Base-by-base conservation (phyloP, 1,140 invertebrate species). In the Tetranychus cinnabarinus region DNA sequence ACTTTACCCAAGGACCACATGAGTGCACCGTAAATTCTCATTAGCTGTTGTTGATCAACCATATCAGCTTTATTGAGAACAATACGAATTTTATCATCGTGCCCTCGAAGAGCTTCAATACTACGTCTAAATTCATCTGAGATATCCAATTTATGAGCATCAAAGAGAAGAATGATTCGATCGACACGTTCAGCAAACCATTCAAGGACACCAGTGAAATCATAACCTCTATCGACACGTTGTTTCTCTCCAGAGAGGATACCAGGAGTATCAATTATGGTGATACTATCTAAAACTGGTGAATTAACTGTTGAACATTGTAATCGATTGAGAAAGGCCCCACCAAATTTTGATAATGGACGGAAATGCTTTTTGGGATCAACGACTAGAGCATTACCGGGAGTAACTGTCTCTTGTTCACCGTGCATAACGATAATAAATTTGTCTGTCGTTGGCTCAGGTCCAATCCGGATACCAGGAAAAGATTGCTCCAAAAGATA, bases 141-240 rank as follows among this genome's bases (percentile, higher is more conserved):
- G 68, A 84, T 84, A 69, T 84, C 82, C 45, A 84, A 70, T 68
- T 84, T 84, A 69, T 84, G 81, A 35, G 82, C 82, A 70, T 84
- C 82, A 71, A 84, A 84, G 1, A 84, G 70, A 6, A 84, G 71
- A 65, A 84, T 79, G 52, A 84, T 84, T 65, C 81, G 71, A 68
- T 84, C 82, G 2, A 82, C 82, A 60, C 81, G 70, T 67, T 83
- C 82, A 3, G 82, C 81, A 69, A 84, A 83, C 82, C 82, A 84
- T 70, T 84, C 80, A 12, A 84, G 69, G 13, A 84, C 81, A 15
- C 78, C 79, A 42, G 79, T 77, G 69, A 84, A 84, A 67, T 83
- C 79, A 68, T 81, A 81, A 2, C 80, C 80, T 62, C 80, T 69
- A 68, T 81, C 78, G 35, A 78, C 70, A 46, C 78, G 70, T 64